These are phyloP conservation scores for Phymatocera aterrima DNA, from an alignment of 2,888 invertebrate species.

Conservation along the genomic window DNA sequence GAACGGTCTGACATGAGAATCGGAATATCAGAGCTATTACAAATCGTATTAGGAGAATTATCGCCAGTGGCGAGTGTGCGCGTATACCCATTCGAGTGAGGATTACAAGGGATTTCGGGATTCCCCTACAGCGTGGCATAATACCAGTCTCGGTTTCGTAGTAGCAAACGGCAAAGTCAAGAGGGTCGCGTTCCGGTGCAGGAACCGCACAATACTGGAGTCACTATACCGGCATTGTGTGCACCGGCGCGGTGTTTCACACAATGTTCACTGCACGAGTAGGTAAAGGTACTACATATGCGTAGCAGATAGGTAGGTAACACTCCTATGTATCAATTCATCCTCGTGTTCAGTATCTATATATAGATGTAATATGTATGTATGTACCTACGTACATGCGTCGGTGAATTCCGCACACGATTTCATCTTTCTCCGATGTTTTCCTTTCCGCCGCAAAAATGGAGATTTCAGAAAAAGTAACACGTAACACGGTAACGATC, in stretches of 20 bases:
- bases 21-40: too few species aligned
- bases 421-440: too few species aligned
- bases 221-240: slow-evolving; percentile 26
- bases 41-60: slow-evolving; percentile 14
- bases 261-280: slow-evolving; percentile 7
- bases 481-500: too few species aligned
- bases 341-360: background rate
- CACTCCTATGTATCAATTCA: slow-evolving; percentile 8
- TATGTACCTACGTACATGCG: background rate
- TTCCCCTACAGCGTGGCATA: slow-evolving; percentile 45
- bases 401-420: too few species aligned
- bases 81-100: slow-evolving; percentile 50
- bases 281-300: background rate
- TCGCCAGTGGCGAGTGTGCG: background rate
- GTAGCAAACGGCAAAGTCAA: slow-evolving; percentile 52
- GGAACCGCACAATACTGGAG: slow-evolving; percentile 40
- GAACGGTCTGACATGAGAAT: background rate
- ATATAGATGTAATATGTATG: background rate
- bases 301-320: slow-evolving; percentile 8
- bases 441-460: too few species aligned
- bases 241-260: slow-evolving; percentile 31
- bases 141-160: slow-evolving; percentile 56
- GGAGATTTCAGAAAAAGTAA: too few species aligned
- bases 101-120: slow-evolving; percentile 66
- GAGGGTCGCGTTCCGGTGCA: slow-evolving; percentile 59